Evolutionary conservation across 2,888 invertebrate species (phyloP).

Genomic region (Agonopterix heracliana): DNA sequence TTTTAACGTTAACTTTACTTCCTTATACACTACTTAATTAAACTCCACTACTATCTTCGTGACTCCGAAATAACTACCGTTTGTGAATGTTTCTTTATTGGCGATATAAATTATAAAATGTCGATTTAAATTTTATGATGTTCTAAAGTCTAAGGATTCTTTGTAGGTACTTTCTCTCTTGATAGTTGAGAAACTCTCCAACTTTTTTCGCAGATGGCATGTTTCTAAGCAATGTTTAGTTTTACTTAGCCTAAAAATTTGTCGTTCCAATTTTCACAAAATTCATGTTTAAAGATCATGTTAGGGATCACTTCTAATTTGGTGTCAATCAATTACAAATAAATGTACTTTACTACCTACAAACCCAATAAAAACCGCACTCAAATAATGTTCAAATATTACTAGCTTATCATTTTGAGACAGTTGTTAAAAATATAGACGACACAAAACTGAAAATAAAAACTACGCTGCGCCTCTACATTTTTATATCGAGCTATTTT

Average conservation of each 20-base stretch:
- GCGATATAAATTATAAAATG: slow-evolving; percentile 26
- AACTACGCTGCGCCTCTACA: no score
- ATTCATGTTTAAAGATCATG: background rate
- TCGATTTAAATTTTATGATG: slow-evolving; percentile 19
- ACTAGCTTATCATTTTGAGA: no score
- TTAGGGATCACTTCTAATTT: no score
- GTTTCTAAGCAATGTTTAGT: slow-evolving; percentile 35
- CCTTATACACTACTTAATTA: slow-evolving; percentile 37
- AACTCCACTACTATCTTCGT: slow-evolving; percentile 19
- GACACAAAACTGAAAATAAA: no score
- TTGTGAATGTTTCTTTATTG: slow-evolving; percentile 27
- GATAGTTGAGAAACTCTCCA: slow-evolving; percentile 36
- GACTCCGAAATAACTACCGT: slow-evolving; percentile 17
- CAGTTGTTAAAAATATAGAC: no score
- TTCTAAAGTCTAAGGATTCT: slow-evolving; percentile 22
- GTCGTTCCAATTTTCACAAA: slow-evolving; percentile 18
- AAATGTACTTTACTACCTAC: no score
- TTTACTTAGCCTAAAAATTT: slow-evolving; percentile 46
- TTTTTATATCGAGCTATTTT: no score
- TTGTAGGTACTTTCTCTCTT: slow-evolving; percentile 47
- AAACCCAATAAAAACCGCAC: no score
- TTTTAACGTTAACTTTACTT: slow-evolving; percentile 37
- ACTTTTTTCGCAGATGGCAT: slow-evolving; percentile 45
- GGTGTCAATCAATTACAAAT: no score
- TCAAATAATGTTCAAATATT: no score